phyloP scores from a whole-genome alignment of 2,888 invertebrate species.

The Lithophane semibrunnea region DNA sequence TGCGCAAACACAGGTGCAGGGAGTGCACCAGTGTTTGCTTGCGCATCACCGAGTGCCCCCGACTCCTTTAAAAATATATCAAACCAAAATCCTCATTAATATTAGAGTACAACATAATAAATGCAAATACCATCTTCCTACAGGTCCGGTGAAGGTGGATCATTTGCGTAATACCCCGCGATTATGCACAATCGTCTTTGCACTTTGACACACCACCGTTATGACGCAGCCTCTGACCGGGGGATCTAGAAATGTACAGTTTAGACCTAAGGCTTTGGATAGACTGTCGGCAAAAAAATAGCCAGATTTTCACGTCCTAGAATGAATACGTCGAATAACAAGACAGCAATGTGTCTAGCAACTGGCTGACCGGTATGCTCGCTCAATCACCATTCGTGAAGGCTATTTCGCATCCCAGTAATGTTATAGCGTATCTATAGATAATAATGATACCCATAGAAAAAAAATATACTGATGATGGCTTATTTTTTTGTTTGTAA shows the following conservation, averaged over 20 bases:
- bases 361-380: neutral
- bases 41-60: too few relatives aligned
- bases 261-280: constrained; percentile 19
- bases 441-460: neutral
- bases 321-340: neutral
- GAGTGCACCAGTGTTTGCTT: neutral
- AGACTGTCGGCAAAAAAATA: constrained; percentile 9
- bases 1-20: too few relatives aligned
- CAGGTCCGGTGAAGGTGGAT: constrained; percentile 35
- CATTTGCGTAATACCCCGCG: constrained; percentile 63
- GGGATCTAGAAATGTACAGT: constrained; percentile 31
- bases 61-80: neutral
- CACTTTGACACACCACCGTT: constrained; percentile 54
- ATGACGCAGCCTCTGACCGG: constrained; percentile 31
- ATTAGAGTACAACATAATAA: constrained; percentile 20
- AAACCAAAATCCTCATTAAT: constrained; percentile 3
- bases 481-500: neutral
- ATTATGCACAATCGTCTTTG: constrained; percentile 64
- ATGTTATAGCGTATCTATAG: neutral
- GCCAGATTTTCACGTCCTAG: neutral
- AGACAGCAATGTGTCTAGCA: neutral
- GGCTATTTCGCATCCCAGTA: neutral
- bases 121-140: constrained; percentile 41
- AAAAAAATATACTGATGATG: too few relatives aligned
- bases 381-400: neutral